Conservation (phyloP, 2,797 vertebrate species). For the Myotis planiceps region DNA sequence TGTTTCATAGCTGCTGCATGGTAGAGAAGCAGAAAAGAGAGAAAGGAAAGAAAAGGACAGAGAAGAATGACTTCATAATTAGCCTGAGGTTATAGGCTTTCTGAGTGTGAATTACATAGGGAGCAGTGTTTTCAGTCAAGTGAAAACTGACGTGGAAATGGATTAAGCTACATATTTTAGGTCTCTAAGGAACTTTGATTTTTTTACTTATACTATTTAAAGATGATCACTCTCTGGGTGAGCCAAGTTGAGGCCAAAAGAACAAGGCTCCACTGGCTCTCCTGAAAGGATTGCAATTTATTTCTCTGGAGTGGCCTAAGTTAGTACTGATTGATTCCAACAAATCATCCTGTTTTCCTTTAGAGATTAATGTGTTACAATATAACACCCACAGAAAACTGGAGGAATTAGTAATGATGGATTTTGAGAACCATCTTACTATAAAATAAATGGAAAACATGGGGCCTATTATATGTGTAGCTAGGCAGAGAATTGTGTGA, state of each 20-base stretch:
- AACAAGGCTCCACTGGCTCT: not conserved
- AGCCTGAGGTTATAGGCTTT: not conserved
- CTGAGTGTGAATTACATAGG: not conserved
- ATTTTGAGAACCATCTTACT: slow-evolving; percentile 46
- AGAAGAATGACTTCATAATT: slow-evolving; percentile 40
- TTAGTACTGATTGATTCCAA: slow-evolving; percentile 20
- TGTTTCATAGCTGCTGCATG: not conserved
- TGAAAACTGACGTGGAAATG: slow-evolving; percentile 53
- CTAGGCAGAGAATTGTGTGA: slow-evolving; percentile 25
- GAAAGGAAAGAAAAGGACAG: not conserved
- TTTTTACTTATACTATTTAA: slow-evolving; percentile 43
- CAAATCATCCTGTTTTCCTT: slow-evolving; percentile 60
- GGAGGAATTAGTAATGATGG: slow-evolving; percentile 29
- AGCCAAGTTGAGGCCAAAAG: not conserved
- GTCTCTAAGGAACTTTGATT: not conserved
- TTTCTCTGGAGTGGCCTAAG: slow-evolving; percentile 59
- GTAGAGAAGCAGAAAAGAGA: not conserved
- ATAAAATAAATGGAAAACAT: slow-evolving; percentile 60
- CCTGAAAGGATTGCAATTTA: slow-evolving; percentile 45
- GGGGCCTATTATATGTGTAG: not conserved
- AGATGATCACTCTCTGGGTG: slow-evolving; percentile 31
- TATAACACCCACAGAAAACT: slow-evolving; percentile 49
- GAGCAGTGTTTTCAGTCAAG: slow-evolving; percentile 32
- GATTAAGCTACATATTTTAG: not conserved
- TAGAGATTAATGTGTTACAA: slow-evolving; percentile 53